Base-by-base conservation (phyloP, 2,113 vertebrate species). In the Hippolais icterina region DNA sequence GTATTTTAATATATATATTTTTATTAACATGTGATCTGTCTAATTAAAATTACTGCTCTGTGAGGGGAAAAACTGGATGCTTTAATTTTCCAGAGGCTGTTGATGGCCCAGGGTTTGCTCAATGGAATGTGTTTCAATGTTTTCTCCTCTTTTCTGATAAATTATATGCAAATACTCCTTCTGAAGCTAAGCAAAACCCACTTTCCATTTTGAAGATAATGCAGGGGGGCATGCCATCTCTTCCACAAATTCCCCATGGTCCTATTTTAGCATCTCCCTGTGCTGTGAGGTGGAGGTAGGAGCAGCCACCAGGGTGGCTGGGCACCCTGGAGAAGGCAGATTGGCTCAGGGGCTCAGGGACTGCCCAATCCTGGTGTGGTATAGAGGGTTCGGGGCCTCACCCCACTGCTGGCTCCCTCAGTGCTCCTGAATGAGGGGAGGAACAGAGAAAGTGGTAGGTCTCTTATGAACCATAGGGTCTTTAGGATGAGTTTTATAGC, bases 351-450 rank as follows among this genome's bases (percentile, higher is more conserved):
- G 19, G 8, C 21, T 60, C 0, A 1, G 16, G 19, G 31, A 6
- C 27, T 57, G 42, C 25, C 35, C 1, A 3, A 0, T 50, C 44
- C 35, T 69, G 8, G 1, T 0, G 0, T 2, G 6, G 12, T 22
- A 3, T 1, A 0, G 3, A 3, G 9, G 5, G 2, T 31, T 44
- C 0, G 0, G 37, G 27, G 3, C 27, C 31, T 71, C 57, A 76
- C 0, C 10, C 20, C 2, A 3, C 44, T 63, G 35, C 47, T 69
- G 56, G 24, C 22, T 83, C 39, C n/a, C 31, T 71, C 52, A 37
- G 16, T 10, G n/a, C 60, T 79, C 31, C 65, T 35, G 23, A 19
- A 10, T 4, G 17, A 69, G 17, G 20, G 21, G 17, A 64, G 39
- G 10, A 23, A 19, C 29, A 42, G 72, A 60, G 37, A 35, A 56